A percentile compares a stretch with the other conserved stretches of the same genome.
Conservation (phyloP, 2,888 invertebrate genomes). For the Pandemis heparana region DNA sequence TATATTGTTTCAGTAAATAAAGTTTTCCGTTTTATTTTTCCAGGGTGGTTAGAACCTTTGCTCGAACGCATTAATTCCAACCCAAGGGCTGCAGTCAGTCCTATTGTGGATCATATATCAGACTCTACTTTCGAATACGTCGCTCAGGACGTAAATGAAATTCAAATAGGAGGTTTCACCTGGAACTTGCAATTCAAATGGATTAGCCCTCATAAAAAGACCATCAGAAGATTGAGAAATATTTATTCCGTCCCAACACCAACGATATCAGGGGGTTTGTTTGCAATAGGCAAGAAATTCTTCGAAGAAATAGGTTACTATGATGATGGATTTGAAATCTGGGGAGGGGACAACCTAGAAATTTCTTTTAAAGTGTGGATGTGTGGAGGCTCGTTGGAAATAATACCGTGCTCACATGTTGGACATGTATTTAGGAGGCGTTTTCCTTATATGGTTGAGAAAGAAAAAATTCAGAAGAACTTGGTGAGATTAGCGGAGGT, state of each 20-base stretch:
- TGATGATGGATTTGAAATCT: constrained; percentile 98
- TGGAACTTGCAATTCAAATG: constrained; percentile 98
- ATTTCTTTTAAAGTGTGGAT: constrained; percentile 99
- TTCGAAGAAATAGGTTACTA: constrained; percentile 97
- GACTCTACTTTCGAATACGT: constrained; percentile 95
- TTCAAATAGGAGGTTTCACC: constrained; percentile 95
- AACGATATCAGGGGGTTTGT: constrained; percentile 98
- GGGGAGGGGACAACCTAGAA: constrained; percentile 99
- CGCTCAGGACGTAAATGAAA: constrained; percentile 89
- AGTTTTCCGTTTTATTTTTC: constrained; percentile 40
- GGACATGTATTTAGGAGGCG: constrained; percentile 98
- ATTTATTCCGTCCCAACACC: constrained; percentile 96
- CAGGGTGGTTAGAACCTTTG: constrained; percentile 96
- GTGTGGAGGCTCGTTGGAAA: constrained; percentile 98
- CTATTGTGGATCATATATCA: constrained; percentile 96
- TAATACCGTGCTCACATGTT: constrained; percentile 99
- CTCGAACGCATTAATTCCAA: constrained; percentile 92
- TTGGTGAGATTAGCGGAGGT: constrained; percentile 96
- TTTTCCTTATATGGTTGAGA: constrained; percentile 96
- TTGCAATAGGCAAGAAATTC: constrained; percentile 95
- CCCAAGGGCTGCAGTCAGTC: constrained; percentile 93
- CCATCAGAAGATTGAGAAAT: constrained; percentile 89
- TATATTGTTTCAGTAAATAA: no score
- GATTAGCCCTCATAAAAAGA: constrained; percentile 94
- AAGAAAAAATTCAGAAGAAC: constrained; percentile 95